phyloP scores from a whole-genome alignment of 2,888 invertebrate species.

The Drosophila borborema region DNA sequence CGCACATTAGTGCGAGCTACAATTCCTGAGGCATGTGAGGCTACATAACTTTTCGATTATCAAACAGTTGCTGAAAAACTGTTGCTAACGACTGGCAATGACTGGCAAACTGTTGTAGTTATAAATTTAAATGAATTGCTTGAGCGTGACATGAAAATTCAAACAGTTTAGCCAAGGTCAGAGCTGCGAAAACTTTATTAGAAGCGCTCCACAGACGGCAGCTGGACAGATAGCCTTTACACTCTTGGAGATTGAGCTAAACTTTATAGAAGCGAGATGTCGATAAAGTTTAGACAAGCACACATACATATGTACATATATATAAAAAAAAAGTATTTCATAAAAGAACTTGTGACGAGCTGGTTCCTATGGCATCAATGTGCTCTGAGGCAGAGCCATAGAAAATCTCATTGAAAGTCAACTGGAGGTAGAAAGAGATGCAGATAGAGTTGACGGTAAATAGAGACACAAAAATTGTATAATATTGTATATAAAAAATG shows the following conservation, averaged over 20 bases:
- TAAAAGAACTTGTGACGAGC: background rate
- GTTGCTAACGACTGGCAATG: background rate
- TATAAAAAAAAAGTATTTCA: conserved; percentile 1
- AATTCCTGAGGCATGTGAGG: background rate
- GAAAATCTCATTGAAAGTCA: background rate
- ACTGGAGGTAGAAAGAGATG: background rate
- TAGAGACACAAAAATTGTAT: background rate
- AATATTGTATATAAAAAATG: too few species aligned
- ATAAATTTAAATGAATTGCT: conserved; percentile 13
- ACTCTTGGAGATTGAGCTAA: background rate
- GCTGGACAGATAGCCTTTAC: background rate
- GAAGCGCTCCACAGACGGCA: background rate
- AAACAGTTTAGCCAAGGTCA: conserved; percentile 4
- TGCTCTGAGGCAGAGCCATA: background rate
- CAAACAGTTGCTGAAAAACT: background rate
- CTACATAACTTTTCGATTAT: background rate
- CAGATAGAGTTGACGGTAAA: background rate
- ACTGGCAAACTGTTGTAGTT: conserved; percentile 5
- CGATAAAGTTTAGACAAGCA: conserved; percentile 2
- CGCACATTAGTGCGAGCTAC: background rate
- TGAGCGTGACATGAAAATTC: conserved; percentile 2
- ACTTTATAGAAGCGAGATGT: background rate
- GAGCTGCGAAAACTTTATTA: background rate
- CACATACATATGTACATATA: background rate
- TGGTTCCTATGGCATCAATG: conserved; percentile 2